Conservation (phyloP, 2,113 vertebrate species). For the Burhinus oedicnemus region DNA sequence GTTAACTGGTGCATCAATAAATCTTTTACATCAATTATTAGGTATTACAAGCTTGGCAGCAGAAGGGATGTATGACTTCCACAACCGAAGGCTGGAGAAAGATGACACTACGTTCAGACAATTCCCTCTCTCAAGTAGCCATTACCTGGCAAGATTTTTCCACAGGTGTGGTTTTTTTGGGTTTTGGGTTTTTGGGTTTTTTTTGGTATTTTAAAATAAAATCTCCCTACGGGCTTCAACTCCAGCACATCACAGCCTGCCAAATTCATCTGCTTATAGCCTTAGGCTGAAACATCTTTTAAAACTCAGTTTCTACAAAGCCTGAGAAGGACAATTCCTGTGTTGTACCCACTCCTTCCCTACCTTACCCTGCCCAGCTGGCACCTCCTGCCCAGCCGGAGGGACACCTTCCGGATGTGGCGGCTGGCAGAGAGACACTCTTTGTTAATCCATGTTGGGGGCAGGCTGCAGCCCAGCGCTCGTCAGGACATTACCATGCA, state of each 20-base stretch:
- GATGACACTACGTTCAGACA: background rate
- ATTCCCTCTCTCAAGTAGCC: background rate
- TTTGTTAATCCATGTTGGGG: background rate
- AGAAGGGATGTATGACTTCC: background rate
- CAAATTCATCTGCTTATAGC: conserved; percentile 1
- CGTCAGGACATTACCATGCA: conserved; percentile 46
- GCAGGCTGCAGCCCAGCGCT: background rate
- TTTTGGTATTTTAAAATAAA: background rate
- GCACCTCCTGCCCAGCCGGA: background rate
- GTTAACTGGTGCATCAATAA: background rate
- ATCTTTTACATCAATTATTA: background rate
- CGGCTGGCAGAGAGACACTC: background rate
- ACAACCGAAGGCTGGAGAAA: background rate
- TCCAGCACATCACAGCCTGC: background rate
- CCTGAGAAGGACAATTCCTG: background rate
- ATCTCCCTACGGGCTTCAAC: background rate
- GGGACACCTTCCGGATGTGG: background rate
- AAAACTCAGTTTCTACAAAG: background rate
- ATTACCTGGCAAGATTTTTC: background rate
- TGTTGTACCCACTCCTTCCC: background rate
- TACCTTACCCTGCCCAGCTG: background rate
- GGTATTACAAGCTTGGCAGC: background rate
- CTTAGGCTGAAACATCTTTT: conserved; percentile 8
- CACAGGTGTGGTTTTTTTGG: background rate
- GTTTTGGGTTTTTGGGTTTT: no score